A percentile compares a stretch with the other conserved stretches of the same genome.
Conservation (phyloP, 2,888 invertebrate species). For the Caenorhabditis sp. region DNA sequence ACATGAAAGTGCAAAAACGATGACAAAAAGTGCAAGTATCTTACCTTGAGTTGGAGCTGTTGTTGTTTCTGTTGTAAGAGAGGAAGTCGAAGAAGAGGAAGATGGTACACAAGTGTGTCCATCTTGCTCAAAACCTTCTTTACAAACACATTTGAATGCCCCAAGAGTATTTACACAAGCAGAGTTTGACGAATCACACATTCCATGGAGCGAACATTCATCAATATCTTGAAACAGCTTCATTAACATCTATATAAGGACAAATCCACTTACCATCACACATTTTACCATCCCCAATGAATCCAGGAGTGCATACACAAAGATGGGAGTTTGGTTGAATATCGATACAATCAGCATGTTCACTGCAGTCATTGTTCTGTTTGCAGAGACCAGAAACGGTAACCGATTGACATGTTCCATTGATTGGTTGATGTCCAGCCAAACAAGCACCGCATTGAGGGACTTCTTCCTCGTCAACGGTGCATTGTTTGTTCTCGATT, state of each 20-base stretch:
- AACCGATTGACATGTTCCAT: slow-evolving; percentile 63
- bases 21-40: background rate
- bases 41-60: background rate
- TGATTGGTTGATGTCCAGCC: slow-evolving; percentile 62
- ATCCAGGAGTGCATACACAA: slow-evolving; percentile 85
- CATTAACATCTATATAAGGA: background rate
- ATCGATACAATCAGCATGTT: slow-evolving; percentile 68
- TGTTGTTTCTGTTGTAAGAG: too few relatives aligned
- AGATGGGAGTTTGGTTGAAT: slow-evolving; percentile 64
- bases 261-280: slow-evolving; percentile 62
- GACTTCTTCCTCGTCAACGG: slow-evolving; percentile 66
- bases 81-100: too few relatives aligned
- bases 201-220: slow-evolving; percentile 64
- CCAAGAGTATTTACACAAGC: slow-evolving; percentile 79
- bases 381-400: slow-evolving; percentile 60
- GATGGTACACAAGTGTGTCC: slow-evolving; percentile 33
- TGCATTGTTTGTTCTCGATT: slow-evolving; percentile 65
- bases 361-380: slow-evolving; percentile 63
- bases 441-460: slow-evolving; percentile 68
- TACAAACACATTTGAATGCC: slow-evolving; percentile 79
- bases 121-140: slow-evolving; percentile 48
- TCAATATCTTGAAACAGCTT: slow-evolving; percentile 58
- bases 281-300: slow-evolving; percentile 79
- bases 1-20: background rate
- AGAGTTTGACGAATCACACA: slow-evolving; percentile 60